Percentiles rank a stretch among this genome's conserved stretches.
These are phyloP conservation scores for Sphinx pinastri DNA, from an alignment of 2,888 invertebrate species.

Conservation along the genomic window DNA sequence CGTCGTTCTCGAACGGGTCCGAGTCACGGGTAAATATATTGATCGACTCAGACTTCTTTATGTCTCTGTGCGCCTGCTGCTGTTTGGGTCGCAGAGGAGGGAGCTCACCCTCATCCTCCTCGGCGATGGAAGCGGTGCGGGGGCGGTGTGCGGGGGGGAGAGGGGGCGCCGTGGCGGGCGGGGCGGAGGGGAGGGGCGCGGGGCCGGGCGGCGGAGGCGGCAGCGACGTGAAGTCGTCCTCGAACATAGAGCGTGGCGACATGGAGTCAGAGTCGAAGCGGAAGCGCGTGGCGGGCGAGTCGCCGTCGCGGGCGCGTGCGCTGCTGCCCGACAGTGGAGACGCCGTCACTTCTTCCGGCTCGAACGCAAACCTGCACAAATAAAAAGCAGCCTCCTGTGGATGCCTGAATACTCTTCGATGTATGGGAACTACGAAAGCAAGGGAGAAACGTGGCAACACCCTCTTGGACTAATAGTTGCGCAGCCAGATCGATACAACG, in stretches of 20 bases:
- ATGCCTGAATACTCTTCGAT: too few relatives aligned
- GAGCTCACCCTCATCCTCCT: conserved; percentile 73
- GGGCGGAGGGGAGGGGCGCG: not conserved
- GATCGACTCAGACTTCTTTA: conserved; percentile 94
- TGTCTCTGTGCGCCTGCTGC: conserved; percentile 82
- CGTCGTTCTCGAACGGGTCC: conserved; percentile 95
- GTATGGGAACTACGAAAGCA: too few relatives aligned
- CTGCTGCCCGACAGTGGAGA: conserved; percentile 68
- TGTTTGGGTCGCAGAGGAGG: conserved; percentile 67
- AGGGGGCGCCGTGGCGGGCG: conserved; percentile 40
- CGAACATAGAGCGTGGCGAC: conserved; percentile 83
- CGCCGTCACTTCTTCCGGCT: conserved; percentile 65
- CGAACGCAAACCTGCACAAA: conserved; percentile 66
- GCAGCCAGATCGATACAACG: too few relatives aligned
- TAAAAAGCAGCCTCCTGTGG: not conserved
- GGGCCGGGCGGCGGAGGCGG: conserved; percentile 34
- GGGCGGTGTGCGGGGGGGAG: conserved; percentile 50
- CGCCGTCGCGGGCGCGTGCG: conserved; percentile 60
- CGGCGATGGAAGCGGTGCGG: conserved; percentile 76
- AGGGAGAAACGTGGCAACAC: too few relatives aligned
- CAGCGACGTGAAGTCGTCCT: conserved; percentile 87
- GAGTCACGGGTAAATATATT: conserved; percentile 94
- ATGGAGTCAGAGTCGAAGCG: conserved; percentile 77
- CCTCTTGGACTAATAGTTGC: too few relatives aligned
- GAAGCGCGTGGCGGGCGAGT: conserved; percentile 66